Evolutionary conservation across 2,113 vertebrate species (phyloP).

Genomic region (Megaceryle torquata): DNA sequence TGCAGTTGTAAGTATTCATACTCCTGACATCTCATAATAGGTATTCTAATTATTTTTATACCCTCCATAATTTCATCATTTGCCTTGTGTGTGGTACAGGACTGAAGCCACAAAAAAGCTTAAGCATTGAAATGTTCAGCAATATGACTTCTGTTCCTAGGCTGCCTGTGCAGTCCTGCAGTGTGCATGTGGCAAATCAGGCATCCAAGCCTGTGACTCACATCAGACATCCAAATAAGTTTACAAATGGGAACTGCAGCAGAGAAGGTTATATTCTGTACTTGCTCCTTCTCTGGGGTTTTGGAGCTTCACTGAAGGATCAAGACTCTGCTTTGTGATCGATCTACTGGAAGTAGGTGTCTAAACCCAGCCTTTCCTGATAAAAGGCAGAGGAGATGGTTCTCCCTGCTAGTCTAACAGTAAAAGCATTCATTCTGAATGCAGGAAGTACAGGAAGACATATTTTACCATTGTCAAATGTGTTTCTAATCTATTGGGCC

Average conservation of each 20-base stretch:
- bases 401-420: not conserved
- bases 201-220: not conserved
- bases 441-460: not conserved
- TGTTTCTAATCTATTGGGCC: not conserved
- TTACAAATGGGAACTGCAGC: not conserved
- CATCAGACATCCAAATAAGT: not conserved
- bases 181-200: not conserved
- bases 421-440: not conserved
- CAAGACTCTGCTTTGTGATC: not conserved
- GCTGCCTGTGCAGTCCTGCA: not conserved
- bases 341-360: not conserved
- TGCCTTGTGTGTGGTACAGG: not conserved
- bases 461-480: not conserved
- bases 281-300: not conserved
- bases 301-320: not conserved
- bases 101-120: not conserved
- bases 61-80: not conserved
- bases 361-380: not conserved
- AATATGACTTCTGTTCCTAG: not conserved
- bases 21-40: not conserved
- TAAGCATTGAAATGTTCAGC: not conserved
- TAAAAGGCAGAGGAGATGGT: not conserved
- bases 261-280: not conserved
- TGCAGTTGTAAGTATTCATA: not conserved
- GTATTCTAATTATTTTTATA: not conserved